Percentiles rank a stretch among this genome's conserved stretches.
Conservation (phyloP, 2,113 vertebrate genomes). For the Candoia aspera region DNA sequence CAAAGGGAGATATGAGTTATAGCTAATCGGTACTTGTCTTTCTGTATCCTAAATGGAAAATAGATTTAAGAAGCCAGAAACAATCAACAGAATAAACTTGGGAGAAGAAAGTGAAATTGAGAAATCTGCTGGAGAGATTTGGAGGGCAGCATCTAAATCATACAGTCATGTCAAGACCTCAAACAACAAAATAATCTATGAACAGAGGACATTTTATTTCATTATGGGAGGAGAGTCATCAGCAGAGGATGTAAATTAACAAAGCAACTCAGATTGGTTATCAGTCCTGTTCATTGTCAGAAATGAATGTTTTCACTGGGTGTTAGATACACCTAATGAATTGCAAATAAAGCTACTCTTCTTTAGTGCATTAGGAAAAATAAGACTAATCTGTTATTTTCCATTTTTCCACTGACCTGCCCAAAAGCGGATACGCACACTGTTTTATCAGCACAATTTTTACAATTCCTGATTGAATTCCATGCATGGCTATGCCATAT, state of each 20-base stretch:
- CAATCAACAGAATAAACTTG: conserved; percentile 34
- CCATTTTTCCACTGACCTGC: background rate
- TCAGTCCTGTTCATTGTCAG: background rate
- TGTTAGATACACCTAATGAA: background rate
- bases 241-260: background rate
- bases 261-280: background rate
- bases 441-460: background rate
- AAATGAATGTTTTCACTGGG: background rate
- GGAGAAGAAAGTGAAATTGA: conserved; percentile 14
- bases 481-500: background rate
- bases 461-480: background rate
- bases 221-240: conserved; percentile 29
- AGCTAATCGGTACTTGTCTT: conserved; percentile 56
- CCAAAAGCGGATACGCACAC: background rate
- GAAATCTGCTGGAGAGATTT: background rate
- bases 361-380: background rate
- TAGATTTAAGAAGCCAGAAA: conserved; percentile 47
- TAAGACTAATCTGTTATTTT: background rate
- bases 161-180: conserved; percentile 19
- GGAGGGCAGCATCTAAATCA: conserved; percentile 50
- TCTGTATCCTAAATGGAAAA: conserved; percentile 60
- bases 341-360: conserved; percentile 15
- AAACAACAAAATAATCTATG: conserved; percentile 49
- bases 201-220: conserved; percentile 45
- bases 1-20: conserved; percentile 51